These are phyloP conservation scores for Drosophila ezoana DNA, from an alignment of 2,888 invertebrate species.

Conservation along the genomic window DNA sequence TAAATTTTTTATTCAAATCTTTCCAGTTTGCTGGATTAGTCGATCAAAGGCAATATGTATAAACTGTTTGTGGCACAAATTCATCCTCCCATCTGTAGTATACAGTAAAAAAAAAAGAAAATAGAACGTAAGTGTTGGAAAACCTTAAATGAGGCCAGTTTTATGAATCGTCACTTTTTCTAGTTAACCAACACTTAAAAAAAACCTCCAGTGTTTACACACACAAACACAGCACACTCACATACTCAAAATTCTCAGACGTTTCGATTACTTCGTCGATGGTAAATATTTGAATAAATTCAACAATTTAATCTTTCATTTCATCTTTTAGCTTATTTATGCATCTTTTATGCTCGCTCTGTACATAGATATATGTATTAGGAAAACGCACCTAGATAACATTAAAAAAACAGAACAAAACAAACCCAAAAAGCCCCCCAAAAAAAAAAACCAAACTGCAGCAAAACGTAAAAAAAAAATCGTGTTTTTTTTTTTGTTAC, in stretches of 20 bases:
- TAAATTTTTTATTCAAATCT: too few relatives aligned
- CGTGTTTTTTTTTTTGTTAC: background rate
- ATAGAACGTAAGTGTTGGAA: background rate
- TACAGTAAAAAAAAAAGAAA: background rate
- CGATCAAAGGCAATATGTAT: background rate
- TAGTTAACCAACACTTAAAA: background rate
- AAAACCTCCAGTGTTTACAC: background rate
- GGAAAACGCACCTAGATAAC: background rate
- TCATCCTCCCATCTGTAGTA: background rate
- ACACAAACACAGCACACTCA: background rate
- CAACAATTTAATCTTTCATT: background rate
- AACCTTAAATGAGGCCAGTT: too few relatives aligned
- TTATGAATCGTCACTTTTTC: background rate
- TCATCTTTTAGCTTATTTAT: background rate
- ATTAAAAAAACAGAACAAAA: too few relatives aligned
- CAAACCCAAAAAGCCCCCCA: background rate
- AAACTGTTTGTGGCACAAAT: slow-evolving; percentile 1
- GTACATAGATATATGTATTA: background rate
- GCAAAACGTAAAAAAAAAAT: background rate
- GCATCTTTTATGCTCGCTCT: background rate
- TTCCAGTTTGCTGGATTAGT: slow-evolving; percentile 5
- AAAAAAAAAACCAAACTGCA: too few relatives aligned
- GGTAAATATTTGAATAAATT: background rate
- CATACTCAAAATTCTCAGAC: background rate
- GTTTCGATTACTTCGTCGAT: background rate